These are phyloP conservation scores for Myodes glareolus DNA, from an alignment of 2,113 vertebrate genomes.

Conservation along the genomic window DNA sequence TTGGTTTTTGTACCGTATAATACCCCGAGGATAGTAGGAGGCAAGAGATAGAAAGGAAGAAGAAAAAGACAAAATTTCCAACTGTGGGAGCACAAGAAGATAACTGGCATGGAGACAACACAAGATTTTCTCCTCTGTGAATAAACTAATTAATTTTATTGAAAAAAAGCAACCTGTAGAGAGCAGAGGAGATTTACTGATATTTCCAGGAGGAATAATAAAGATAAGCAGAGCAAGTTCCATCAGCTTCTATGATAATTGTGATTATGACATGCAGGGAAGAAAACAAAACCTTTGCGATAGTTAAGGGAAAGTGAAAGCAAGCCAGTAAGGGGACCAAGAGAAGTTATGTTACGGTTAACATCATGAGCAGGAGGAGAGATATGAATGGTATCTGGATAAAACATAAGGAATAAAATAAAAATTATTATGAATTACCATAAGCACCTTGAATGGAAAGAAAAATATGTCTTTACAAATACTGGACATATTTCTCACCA, in stretches of 20 bases:
- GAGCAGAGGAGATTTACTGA: slow-evolving; percentile 73
- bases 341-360: slow-evolving; percentile 27
- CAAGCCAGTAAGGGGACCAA: neutral
- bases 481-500: neutral
- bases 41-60: neutral
- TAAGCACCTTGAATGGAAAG: neutral
- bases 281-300: slow-evolving; percentile 26
- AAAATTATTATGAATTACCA: slow-evolving; percentile 31
- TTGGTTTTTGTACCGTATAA: slow-evolving; percentile 27
- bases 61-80: slow-evolving; percentile 59
- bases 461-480: slow-evolving; percentile 35
- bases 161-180: slow-evolving; percentile 71
- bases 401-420: slow-evolving; percentile 3
- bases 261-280: slow-evolving; percentile 28
- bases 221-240: slow-evolving; percentile 68
- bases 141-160: slow-evolving; percentile 80
- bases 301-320: slow-evolving; percentile 28
- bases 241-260: slow-evolving; percentile 57
- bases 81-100: slow-evolving; percentile 51
- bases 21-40: neutral
- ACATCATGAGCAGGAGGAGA: neutral
- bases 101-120: slow-evolving; percentile 29
- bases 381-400: neutral
- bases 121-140: slow-evolving; percentile 66
- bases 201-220: slow-evolving; percentile 61